Conservation (phyloP, 2,113 vertebrate genomes). For the Notarius lentiginosus region DNA sequence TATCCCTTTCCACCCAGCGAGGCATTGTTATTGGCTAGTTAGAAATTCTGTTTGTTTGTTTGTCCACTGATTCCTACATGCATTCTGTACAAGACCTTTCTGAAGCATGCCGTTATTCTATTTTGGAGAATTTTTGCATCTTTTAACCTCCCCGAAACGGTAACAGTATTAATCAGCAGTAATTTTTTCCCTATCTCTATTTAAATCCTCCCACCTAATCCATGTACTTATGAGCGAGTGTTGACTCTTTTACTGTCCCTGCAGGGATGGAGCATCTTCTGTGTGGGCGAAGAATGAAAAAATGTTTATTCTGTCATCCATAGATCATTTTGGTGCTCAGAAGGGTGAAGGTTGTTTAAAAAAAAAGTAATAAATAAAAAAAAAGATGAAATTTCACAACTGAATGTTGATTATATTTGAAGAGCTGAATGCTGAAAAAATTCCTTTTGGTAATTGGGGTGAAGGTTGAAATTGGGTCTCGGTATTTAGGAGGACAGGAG, state of each 20-base stretch:
- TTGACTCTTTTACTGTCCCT: neutral
- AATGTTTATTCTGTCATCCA: slow-evolving; percentile 8
- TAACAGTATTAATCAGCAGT: neutral
- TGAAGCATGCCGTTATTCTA: neutral
- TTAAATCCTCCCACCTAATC: slow-evolving; percentile 36
- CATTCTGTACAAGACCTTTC: neutral
- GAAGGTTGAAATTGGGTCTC: neutral
- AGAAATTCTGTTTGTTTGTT: neutral
- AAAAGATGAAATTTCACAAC: too few species aligned
- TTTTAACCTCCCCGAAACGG: neutral
- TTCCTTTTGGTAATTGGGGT: neutral
- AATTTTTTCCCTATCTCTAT: neutral
- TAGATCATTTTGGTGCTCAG: neutral
- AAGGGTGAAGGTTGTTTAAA: neutral
- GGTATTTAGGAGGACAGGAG: neutral
- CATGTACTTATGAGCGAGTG: neutral
- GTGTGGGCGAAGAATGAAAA: slow-evolving; percentile 3
- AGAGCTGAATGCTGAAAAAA: neutral
- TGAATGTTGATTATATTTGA: neutral
- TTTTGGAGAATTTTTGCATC: neutral
- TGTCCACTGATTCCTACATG: neutral
- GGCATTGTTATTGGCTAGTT: neutral
- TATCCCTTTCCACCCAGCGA: neutral
- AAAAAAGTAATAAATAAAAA: too few species aligned
- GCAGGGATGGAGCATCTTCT: neutral